phyloP scores from a whole-genome alignment of 1,140 invertebrate species.

The Eufriesea mexicana region DNA sequence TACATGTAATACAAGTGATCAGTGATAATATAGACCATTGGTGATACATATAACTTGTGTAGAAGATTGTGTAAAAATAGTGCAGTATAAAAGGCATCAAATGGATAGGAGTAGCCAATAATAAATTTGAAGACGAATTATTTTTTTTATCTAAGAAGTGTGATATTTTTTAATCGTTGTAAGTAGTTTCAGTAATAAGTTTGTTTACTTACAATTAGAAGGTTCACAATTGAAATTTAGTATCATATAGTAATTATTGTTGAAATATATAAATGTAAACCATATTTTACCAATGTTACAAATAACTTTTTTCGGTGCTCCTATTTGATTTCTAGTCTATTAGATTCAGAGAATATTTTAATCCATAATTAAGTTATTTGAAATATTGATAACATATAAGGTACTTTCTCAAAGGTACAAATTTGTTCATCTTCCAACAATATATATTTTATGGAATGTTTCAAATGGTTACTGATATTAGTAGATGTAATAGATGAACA shows the following conservation, averaged over 20 bases:
- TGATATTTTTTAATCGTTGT: neutral
- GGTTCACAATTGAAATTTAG: too few species aligned
- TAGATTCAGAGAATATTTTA: neutral
- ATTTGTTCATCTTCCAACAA: too few species aligned
- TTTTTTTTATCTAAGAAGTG: neutral
- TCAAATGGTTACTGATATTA: too few species aligned
- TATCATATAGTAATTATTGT: too few species aligned
- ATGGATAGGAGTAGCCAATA: neutral
- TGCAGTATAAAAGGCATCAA: neutral
- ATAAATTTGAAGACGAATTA: neutral
- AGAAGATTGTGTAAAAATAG: neutral
- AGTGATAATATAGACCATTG: neutral
- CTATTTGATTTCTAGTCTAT: neutral
- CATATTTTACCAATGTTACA: too few species aligned
- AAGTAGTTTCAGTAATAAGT: neutral
- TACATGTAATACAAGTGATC: too few species aligned
- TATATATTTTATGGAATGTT: too few species aligned
- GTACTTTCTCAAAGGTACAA: too few species aligned
- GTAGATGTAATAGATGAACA: neutral
- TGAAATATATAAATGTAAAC: too few species aligned
- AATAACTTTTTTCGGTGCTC: too few species aligned
- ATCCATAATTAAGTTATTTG: neutral
- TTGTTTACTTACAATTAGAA: neutral
- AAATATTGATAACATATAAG: too few species aligned
- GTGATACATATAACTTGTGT: neutral